A percentile compares a stretch with the other conserved stretches of the same genome.
phyloP scores from a whole-genome alignment of 1,140 invertebrate species.

The Solenopsis invicta region DNA sequence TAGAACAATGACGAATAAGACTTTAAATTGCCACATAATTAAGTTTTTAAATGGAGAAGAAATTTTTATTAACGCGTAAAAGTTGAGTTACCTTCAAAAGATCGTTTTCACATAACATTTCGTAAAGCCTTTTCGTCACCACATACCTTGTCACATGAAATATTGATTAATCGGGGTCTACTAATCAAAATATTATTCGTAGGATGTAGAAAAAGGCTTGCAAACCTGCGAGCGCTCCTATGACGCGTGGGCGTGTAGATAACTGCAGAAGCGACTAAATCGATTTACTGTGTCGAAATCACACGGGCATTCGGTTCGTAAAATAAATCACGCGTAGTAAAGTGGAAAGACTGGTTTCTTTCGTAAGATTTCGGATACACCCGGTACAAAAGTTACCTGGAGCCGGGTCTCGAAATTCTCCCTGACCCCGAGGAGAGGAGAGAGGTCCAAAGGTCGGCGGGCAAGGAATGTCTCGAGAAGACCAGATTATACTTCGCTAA shows the following conservation, averaged over 20 bases:
- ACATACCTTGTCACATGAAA: neutral
- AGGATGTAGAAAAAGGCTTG: neutral
- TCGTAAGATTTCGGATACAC: constrained; percentile 72
- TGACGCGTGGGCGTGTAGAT: constrained; percentile 47
- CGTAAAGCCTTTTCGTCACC: neutral
- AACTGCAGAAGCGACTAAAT: constrained; percentile 46
- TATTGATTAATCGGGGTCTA: constrained; percentile 27
- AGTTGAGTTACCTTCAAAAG: neutral
- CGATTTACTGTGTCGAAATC: constrained; percentile 60
- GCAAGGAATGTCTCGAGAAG: constrained; percentile 81
- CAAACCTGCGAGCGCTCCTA: constrained; percentile 32
- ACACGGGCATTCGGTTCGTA: constrained; percentile 13
- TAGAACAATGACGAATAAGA: neutral
- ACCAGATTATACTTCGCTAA: constrained; percentile 83
- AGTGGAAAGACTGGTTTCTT: constrained; percentile 55
- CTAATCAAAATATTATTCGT: neutral
- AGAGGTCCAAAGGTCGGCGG: constrained; percentile 82
- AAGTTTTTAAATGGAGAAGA: neutral
- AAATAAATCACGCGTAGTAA: constrained; percentile 58
- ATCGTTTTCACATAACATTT: neutral
- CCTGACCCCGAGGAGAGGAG: constrained; percentile 80
- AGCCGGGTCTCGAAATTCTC: constrained; percentile 72
- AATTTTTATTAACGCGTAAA: neutral
- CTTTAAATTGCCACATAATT: neutral
- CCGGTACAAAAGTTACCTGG: constrained; percentile 79